Evolutionary conservation across 2,888 invertebrate species (phyloP), one percentile per base, ranked within the genome.

Genomic region (Brenthis hecate): DNA sequence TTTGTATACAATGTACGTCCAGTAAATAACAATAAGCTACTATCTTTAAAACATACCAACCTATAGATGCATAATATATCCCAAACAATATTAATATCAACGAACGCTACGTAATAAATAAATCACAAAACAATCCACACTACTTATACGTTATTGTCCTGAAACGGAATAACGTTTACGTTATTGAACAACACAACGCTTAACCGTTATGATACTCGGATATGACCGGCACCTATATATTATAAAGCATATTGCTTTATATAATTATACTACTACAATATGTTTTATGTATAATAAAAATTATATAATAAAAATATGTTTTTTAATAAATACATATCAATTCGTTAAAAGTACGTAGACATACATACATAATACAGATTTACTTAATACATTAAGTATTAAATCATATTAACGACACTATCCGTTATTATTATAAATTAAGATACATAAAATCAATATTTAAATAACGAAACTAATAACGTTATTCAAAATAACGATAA

Each of bases 101-200:
- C 51, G 56, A 66, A 51, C 62, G 28, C 66, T 68, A 71, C 54
- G 48, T 68, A 76, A 73, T 75, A 62, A 62, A 62, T 66, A 69
- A 74, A 74, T 74, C 73, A 73, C 72, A 76, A 70, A 74, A 65
- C 66, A 57, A 70, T 48, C 65, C 53, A 68, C 60, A 53, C 68
- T 65, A 68, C 32, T 68, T 66, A 71, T 14, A 62, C 63, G 66
- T 75, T 76, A 77, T 77, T 77, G 78, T 78, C 76, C 70, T 75
- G 66, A 72, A 75, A 78, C 80, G 74, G 81, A 82, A 81, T 81
- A 86, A 81, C 82, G 78, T 74, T 74, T 83, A 80, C 80, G 77
- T 74, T 75, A 83, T 81, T 80, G 75, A 84, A 82, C 82, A 83
- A 83, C 83, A 78, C 73, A 82, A 81, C 77, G 75, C 77, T 72